A percentile compares a stretch with the other conserved stretches of the same genome.
Evolutionary conservation across 2,888 invertebrate genomes (phyloP).

Genomic region (Neoascia interrupta): DNA sequence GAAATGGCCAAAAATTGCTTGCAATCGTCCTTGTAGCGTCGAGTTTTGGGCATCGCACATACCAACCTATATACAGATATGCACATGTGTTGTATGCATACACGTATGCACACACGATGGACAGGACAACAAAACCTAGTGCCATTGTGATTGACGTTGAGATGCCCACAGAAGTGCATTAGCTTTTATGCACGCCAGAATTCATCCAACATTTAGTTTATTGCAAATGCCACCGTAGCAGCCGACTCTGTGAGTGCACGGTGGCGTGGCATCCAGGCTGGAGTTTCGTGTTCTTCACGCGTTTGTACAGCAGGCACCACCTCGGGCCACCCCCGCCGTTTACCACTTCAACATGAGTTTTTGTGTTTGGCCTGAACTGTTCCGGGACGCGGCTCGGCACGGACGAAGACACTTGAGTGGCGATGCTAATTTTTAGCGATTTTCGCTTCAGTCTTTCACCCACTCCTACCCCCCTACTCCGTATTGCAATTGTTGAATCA

Average conservation of each 20-base stretch:
- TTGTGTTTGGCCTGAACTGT: conserved; percentile 53
- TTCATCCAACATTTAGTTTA: conserved; percentile 72
- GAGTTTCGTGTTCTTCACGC: conserved; percentile 56
- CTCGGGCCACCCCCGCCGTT: conserved; percentile 34
- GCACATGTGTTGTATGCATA: neutral
- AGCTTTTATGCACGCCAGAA: conserved; percentile 74
- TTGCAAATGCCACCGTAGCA: conserved; percentile 64
- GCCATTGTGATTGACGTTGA: conserved; percentile 75
- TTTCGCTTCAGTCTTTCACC: conserved; percentile 44
- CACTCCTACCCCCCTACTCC: neutral
- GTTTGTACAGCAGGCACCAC: conserved; percentile 30
- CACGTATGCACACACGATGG: neutral
- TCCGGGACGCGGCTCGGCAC: conserved; percentile 16
- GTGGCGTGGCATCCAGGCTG: conserved; percentile 19
- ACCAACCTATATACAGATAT: neutral
- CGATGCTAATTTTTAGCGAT: conserved; percentile 67
- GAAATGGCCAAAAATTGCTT: conserved; percentile 59
- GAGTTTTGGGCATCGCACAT: too few relatives aligned
- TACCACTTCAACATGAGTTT: conserved; percentile 67
- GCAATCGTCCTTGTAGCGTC: too few relatives aligned
- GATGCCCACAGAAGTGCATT: conserved; percentile 78
- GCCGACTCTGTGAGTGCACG: conserved; percentile 13
- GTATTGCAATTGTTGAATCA: conserved; percentile 61
- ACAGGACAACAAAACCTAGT: conserved; percentile 48
- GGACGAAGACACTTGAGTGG: conserved; percentile 63